These are phyloP conservation scores for Schizotus pectinicornis DNA, from an alignment of 2,888 invertebrate genomes.

Conservation along the genomic window DNA sequence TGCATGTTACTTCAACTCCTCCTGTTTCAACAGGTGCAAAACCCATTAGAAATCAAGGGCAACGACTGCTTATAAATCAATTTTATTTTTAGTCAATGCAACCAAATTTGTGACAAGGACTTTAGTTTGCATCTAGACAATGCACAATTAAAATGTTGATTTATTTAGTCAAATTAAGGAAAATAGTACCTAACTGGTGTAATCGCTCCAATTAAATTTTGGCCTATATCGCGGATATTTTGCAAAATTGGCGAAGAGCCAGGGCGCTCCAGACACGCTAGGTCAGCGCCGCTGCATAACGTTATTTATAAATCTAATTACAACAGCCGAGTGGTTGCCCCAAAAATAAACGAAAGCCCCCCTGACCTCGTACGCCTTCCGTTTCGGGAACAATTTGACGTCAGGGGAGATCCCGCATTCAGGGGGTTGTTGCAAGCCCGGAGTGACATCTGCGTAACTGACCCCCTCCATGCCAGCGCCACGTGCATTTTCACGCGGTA, in stretches of 20 bases:
- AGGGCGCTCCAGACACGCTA: not conserved
- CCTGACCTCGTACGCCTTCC: not conserved
- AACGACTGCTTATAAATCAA: too few species aligned
- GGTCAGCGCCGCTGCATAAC: not conserved
- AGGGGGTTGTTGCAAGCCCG: not conserved
- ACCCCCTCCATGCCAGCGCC: constrained; percentile 25
- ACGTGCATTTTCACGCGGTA: constrained; percentile 38
- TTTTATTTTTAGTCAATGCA: too few species aligned
- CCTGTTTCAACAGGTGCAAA: not conserved
- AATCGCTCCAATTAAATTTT: not conserved
- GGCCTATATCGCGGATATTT: not conserved
- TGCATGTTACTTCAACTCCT: too few species aligned
- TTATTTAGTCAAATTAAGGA: not conserved
- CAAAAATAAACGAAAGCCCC: not conserved
- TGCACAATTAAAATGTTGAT: too few species aligned
- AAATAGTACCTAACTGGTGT: not conserved
- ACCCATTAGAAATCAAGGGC: too few species aligned
- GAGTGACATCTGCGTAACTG: constrained; percentile 1
- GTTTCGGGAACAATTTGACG: not conserved
- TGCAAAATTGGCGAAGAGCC: not conserved
- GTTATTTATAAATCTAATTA: constrained; percentile 8
- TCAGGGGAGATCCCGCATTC: too few species aligned
- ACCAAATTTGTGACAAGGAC: too few species aligned
- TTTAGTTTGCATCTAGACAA: not conserved
- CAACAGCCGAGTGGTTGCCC: not conserved